Base-by-base conservation (phyloP, 1,140 invertebrate species). In the Nasonia vitripennis region DNA sequence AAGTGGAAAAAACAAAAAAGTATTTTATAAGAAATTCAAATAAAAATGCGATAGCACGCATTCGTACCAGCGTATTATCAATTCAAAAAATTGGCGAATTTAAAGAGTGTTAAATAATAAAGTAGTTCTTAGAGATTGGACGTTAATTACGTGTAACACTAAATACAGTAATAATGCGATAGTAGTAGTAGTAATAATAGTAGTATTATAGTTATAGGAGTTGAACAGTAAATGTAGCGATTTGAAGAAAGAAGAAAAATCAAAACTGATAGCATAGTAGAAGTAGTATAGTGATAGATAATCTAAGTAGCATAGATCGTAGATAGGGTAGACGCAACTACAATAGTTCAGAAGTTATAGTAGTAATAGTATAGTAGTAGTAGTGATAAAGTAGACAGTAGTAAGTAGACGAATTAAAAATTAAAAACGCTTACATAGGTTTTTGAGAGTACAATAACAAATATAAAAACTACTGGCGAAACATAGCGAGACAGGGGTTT, bases 251-350 rank as follows among this genome's bases (percentile, higher is more conserved):
- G 51, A 48, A 75, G 41, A 81, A 82, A 74, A 84, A 86, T 67
- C 31, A 81, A 71, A 78, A 87, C 80, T 86, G 87, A 86, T 84
- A 87, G 83, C 80, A 85, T 86, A 87, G 82, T 87, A 86, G 73
- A 85, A 87, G 85, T 87, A 83, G 67, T 86, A 27, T 27, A 71
- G 81, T 74, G 34, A 37, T 37, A 85, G 83, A 81, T 68, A 82
- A 74, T 78, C 67, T 86, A 82, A 81, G 41, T 86, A 86, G 81
- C 85, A 86, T 78, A 83, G 81, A 86, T 86, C 81, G 34, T 80
- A 83, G 80, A 86, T 73, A 81, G 73, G 14, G 79, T 83, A 83
- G 80, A 85, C 80, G 80, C 83, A 78, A 75, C 67, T 86, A 62
- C 45, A 86, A 80, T 78, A 82, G 78, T 83, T 17, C 31, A 74